Percentiles rank a stretch among this genome's conserved stretches.
Conservation (phyloP, 2,113 vertebrate genomes). For the Anarhynchus alexandrinus region DNA sequence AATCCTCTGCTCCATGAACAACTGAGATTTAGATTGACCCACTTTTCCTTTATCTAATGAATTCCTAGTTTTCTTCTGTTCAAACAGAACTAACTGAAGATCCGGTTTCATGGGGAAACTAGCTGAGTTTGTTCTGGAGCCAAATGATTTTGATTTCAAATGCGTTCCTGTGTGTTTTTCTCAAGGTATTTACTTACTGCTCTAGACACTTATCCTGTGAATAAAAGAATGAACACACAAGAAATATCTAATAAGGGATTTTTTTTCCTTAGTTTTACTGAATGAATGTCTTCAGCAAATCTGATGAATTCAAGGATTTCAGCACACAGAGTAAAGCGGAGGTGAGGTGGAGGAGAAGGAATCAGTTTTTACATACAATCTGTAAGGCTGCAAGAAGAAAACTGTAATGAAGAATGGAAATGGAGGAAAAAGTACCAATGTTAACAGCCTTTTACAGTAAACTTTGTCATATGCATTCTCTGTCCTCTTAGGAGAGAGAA, state of each 20-base stretch:
- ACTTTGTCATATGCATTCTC: not conserved
- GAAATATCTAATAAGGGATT: not conserved
- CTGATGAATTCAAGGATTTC: not conserved
- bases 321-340: not conserved
- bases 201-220: not conserved
- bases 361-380: not conserved
- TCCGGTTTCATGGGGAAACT: not conserved
- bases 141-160: not conserved
- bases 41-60: not conserved
- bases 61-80: not conserved
- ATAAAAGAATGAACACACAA: not conserved
- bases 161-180: not conserved
- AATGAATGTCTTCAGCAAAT: not conserved
- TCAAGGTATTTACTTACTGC: not conserved
- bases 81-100: not conserved
- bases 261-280: not conserved
- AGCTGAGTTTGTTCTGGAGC: not conserved
- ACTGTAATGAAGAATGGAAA: not conserved
- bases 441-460: not conserved
- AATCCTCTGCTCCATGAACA: not conserved
- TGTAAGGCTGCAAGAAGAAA: not conserved
- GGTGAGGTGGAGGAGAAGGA: not conserved
- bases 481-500: not conserved
- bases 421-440: not conserved
- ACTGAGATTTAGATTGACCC: not conserved